Conservation (phyloP, 1,140 invertebrate genomes). For the Trichoplusia ni region DNA sequence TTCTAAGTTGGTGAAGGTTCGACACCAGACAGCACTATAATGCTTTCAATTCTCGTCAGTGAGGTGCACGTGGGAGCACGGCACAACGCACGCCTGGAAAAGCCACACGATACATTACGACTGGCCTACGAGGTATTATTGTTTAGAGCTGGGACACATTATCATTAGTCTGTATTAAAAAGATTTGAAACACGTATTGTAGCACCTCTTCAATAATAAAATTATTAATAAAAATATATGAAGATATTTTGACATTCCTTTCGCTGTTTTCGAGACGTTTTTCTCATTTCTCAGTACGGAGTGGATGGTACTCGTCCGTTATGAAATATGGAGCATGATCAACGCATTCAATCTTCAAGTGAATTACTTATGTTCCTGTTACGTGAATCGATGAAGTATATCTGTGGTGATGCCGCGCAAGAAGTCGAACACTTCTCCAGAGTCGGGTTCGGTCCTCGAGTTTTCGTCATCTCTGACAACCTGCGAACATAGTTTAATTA, state of each 20-base stretch:
- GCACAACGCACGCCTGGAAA: not conserved
- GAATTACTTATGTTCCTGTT: slow-evolving; percentile 28
- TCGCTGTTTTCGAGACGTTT: not conserved
- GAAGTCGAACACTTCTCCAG: slow-evolving; percentile 68
- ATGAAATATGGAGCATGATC: not conserved
- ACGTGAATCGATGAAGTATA: slow-evolving; percentile 66
- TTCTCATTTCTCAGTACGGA: not conserved
- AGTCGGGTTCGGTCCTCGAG: slow-evolving; percentile 43
- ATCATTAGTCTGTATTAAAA: not conserved
- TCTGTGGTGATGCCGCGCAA: slow-evolving; percentile 69
- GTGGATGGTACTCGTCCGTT: not conserved
- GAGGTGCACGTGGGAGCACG: not conserved
- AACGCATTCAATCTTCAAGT: slow-evolving; percentile 2
- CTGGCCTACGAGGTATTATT: not conserved
- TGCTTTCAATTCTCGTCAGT: slow-evolving; percentile 1
- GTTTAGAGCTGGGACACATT: not conserved
- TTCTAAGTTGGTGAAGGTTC: slow-evolving; percentile 27
- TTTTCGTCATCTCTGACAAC: slow-evolving; percentile 33
- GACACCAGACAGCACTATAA: not conserved
- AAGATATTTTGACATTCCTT: slow-evolving; percentile 2
- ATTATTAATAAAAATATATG: slow-evolving; percentile 11
- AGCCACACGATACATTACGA: slow-evolving; percentile 3
- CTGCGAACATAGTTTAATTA: slow-evolving; percentile 39
- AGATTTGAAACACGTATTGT: slow-evolving; percentile 3
- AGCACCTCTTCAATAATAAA: slow-evolving; percentile 19